These are phyloP conservation scores for Drymodes brunneopygia DNA, from an alignment of 2,113 vertebrate genomes.

Conservation along the genomic window DNA sequence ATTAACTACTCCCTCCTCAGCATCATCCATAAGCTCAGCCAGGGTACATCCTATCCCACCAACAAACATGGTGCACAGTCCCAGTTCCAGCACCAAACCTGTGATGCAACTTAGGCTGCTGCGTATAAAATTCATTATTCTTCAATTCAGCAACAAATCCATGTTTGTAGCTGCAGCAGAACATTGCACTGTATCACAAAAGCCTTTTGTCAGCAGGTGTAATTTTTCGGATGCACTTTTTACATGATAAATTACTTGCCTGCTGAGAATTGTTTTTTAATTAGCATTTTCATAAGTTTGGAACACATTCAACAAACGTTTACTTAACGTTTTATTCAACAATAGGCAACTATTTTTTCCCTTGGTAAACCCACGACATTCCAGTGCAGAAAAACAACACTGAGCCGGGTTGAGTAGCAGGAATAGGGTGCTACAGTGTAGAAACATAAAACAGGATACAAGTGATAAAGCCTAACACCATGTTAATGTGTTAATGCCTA, in stretches of 20 bases:
- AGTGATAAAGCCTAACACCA: background rate
- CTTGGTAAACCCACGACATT: background rate
- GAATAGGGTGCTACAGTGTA: background rate
- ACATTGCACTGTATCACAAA: background rate
- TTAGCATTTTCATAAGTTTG: background rate
- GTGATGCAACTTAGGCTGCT: background rate
- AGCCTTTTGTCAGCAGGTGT: background rate
- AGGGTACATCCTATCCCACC: background rate
- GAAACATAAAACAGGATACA: background rate
- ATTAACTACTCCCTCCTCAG: background rate
- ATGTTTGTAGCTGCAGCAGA: background rate
- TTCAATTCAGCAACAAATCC: background rate
- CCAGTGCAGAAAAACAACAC: background rate
- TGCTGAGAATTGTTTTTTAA: background rate
- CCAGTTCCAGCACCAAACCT: background rate
- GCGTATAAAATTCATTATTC: background rate
- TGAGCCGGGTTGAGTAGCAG: background rate
- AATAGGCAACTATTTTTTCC: background rate
- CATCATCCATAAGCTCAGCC: background rate
- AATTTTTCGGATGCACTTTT: background rate
- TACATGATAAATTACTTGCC: background rate
- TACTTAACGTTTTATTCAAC: slow-evolving; percentile 6
- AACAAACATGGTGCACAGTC: accelerated
- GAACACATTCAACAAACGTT: background rate
- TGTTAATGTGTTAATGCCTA: background rate